phyloP scores from a whole-genome alignment of 64 coral and sea anemone species.

The Anthopleura sola region DNA sequence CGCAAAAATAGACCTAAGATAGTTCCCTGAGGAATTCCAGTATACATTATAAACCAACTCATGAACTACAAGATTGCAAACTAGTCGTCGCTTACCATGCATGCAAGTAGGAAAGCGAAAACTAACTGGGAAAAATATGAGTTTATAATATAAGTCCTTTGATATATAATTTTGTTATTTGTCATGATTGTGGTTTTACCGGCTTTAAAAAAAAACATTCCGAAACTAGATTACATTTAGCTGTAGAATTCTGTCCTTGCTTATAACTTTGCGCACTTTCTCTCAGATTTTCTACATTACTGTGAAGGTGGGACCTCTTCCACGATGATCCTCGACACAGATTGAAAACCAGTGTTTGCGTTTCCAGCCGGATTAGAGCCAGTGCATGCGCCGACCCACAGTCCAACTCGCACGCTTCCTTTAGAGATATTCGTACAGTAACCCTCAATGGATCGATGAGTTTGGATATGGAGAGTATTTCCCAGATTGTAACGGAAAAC shows the following conservation, averaged over 20 bases:
- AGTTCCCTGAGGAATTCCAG: background rate
- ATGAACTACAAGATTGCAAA: background rate
- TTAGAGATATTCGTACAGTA: constrained; percentile 34
- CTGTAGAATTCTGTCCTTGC: too few relatives aligned
- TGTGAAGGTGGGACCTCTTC: constrained; percentile 24
- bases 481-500: background rate
- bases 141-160: too few relatives aligned
- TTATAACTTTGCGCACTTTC: too few relatives aligned
- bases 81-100: too few relatives aligned
- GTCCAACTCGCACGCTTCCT: constrained; percentile 28
- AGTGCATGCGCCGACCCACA: constrained; percentile 45
- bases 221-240: too few relatives aligned
- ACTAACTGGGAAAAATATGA: too few relatives aligned
- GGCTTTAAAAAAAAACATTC: too few relatives aligned
- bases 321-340: constrained; percentile 24
- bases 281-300: background rate
- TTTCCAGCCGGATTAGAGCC: background rate
- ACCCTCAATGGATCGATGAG: constrained; percentile 25
- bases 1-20: background rate
- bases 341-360: constrained; percentile 13
- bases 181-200: too few relatives aligned
- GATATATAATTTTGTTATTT: too few relatives aligned
- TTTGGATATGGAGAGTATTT: background rate
- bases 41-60: background rate
- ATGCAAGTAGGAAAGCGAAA: too few relatives aligned